phyloP scores from a whole-genome alignment of 2,888 invertebrate genomes.

The Pollenia labialis region DNA sequence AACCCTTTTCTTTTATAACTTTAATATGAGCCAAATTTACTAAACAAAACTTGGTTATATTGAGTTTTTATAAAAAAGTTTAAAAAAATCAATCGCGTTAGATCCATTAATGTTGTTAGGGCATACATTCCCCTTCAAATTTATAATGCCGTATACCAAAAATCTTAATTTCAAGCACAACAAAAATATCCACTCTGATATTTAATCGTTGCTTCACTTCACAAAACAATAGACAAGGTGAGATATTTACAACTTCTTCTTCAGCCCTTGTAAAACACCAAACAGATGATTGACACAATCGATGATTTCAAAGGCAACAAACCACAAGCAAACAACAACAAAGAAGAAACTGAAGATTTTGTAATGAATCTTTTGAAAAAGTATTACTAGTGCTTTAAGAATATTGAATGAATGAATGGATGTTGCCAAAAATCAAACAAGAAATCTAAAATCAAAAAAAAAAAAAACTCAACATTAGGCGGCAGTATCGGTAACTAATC shows the following conservation, averaged over 20 bases:
- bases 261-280: conserved; percentile 37
- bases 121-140: not conserved
- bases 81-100: no score
- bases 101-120: no score
- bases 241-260: conserved; percentile 56
- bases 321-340: not conserved
- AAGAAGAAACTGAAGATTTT: conserved; percentile 45
- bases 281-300: conserved; percentile 53
- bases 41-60: no score
- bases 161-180: not conserved
- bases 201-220: conserved; percentile 52
- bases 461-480: conserved; percentile 9
- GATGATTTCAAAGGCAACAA: conserved; percentile 38
- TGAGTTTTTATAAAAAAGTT: no score
- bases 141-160: not conserved
- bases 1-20: no score
- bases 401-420: not conserved
- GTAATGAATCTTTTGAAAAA: conserved; percentile 45
- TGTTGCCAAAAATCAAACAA: conserved; percentile 28
- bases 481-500: conserved; percentile 39
- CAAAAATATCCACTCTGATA: conserved; percentile 8
- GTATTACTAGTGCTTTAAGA: conserved; percentile 44
- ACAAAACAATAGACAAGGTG: conserved; percentile 61
- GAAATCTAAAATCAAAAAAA: not conserved
- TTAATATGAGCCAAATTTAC: no score